Evolutionary conservation across 2,888 invertebrate species (phyloP), one percentile per base, ranked within the genome.

Genomic region (Unio pictorum): DNA sequence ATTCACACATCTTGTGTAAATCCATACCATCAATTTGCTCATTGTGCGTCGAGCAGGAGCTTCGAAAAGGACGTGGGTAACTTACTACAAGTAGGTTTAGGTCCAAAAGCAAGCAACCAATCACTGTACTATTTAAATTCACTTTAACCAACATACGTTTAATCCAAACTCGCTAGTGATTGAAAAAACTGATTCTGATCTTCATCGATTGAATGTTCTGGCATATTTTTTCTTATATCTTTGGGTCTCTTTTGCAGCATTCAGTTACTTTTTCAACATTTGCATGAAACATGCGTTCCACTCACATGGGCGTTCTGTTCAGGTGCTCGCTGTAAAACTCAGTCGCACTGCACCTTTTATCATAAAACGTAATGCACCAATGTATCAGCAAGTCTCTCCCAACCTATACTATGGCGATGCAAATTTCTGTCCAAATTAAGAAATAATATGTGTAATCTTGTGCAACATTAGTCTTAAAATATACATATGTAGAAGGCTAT

Each of bases 281-380:
- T 70, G 67, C 2, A 59, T 59, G 60, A 73, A 73, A 55, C 60
- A 64, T 30, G 61, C 18, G 28, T 69, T 72, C 72, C 72, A 72
- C n/a, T 20, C 26, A 58, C 73, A 73, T n/a, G 68, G 61, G 20
- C 23, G 55, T 23, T 61, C 64, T 18, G 73, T 71, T 28, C 73
- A 73, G 15, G 71, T 58, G 8, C 20, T 6, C 26, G 56, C 23
- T 11, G 71, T 73, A 55, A 71, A 73, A 15, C 73, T 64, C 4
- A 66, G 55, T 26, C 71, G 26, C 17, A 71, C 68, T 17, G 71
- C 71, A 62, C 71, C 68, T 57, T 73, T 71, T 17, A 71, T 71
- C 56, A 68, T 71, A 30, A 68, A 73, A 4, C 65, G 26, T 1
- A 63, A 20, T 17, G 73, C 73, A 18, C 68, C 73, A 55, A 73